Evolutionary conservation across 2,797 vertebrate species (phyloP), one percentile per base, ranked within the genome.

Genomic region (Sylvia borin): DNA sequence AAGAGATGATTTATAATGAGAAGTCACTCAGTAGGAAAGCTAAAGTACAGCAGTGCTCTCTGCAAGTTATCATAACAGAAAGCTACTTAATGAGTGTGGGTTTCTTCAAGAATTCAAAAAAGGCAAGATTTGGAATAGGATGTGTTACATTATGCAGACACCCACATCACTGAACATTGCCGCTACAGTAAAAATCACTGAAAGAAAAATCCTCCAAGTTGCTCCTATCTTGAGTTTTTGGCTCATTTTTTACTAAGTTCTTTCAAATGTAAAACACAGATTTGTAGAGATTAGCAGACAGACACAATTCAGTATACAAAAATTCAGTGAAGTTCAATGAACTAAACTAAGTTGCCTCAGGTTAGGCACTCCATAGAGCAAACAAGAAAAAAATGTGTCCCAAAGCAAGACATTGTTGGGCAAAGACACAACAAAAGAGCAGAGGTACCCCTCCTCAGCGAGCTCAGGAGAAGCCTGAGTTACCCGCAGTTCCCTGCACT

Each of bases 1-100:
- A 97, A 98, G 92, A 97, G 85, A 97, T 94, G 96, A 96, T 97
- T 97, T 97, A 97, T 97, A 97, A 97, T 93, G 91, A 97, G 97
- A 96, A 85, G 95, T 97, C 91, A 74, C 96, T 97, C 97, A 93
- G 96, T 93, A 86, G 96, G 96, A 95, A 96, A 79, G 94, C 93
- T 38, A 11, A 96, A 82, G 95, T 86, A 92, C 38, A 85, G 95
- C 85, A 90, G 58, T 70, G 90, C 92, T 93, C 85, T 94, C 92
- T 97, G 93, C 83, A 93, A 97, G 90, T 94, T 97, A 96, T 89
- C 90, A 77, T 94, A 97, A 97, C 83, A 96, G 96, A 95, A 91
- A 97, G 77, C 90, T 95, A 94, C 95, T 97, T 97, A 97, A 97
- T 91, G 95, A 97, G 84, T 60, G 65, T 94, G 94, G 65, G 92